Conservation (phyloP, 2,113 vertebrate species). For the Oncorhynchus gorbuscha region DNA sequence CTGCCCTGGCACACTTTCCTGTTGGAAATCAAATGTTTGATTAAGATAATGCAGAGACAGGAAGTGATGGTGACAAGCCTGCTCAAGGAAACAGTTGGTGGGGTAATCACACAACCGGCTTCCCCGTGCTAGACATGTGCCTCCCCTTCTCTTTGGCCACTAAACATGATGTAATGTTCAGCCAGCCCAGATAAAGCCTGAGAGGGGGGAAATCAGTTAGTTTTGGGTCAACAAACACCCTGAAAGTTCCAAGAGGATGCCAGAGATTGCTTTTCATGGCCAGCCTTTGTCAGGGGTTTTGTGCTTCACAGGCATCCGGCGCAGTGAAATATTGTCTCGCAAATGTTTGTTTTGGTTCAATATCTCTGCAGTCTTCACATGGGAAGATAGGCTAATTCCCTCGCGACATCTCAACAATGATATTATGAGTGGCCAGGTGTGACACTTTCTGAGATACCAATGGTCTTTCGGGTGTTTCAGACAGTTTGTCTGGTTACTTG, state of each 20-base stretch:
- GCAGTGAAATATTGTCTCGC: slow-evolving; percentile 64
- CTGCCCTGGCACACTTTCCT: slow-evolving; percentile 58
- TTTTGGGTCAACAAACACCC: slow-evolving; percentile 76
- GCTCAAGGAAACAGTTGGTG: slow-evolving; percentile 64
- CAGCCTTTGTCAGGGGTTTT: slow-evolving; percentile 55
- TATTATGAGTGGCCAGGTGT: slow-evolving; percentile 51
- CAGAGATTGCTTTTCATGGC: slow-evolving; percentile 68
- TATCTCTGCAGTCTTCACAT: slow-evolving; percentile 61
- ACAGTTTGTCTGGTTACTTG: slow-evolving; percentile 13
- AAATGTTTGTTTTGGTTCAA: slow-evolving; percentile 70
- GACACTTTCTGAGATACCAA: slow-evolving; percentile 42
- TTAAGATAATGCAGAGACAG: slow-evolving; percentile 78
- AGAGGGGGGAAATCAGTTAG: slow-evolving; percentile 67
- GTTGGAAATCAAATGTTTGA: slow-evolving; percentile 78
- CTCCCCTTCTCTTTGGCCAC: slow-evolving; percentile 35
- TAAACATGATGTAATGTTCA: slow-evolving; percentile 69
- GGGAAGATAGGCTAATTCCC: slow-evolving; percentile 49
- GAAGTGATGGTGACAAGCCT: slow-evolving; percentile 76
- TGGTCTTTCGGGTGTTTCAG: slow-evolving; percentile 23
- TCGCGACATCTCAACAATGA: slow-evolving; percentile 57
- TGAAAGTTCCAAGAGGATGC: slow-evolving; percentile 61
- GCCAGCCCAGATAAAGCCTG: slow-evolving; percentile 68
- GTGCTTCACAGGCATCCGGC: slow-evolving; percentile 68
- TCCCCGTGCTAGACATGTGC: slow-evolving; percentile 8
- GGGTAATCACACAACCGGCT: not conserved